Percentiles rank a stretch among this genome's conserved stretches.
Evolutionary conservation across 2,888 invertebrate species (phyloP).

Genomic region (Drosophila mimica): DNA sequence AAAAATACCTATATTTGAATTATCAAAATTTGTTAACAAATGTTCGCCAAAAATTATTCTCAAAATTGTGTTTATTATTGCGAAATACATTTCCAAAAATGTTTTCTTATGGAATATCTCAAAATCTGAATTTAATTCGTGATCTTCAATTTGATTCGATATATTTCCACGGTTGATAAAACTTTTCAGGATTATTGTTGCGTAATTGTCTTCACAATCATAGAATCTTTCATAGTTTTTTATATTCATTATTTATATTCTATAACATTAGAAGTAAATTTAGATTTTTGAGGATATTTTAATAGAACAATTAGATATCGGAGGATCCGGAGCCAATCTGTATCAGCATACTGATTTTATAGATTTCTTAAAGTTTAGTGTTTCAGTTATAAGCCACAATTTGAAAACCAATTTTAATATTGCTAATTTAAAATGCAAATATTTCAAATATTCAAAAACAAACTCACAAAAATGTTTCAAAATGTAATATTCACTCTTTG

Average conservation of each 20-base stretch:
- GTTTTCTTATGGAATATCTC: not conserved
- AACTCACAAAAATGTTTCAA: not conserved
- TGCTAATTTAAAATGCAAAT: not conserved
- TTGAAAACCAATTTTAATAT: not conserved
- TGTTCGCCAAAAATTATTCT: not conserved
- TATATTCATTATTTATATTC: not conserved
- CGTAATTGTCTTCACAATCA: not conserved
- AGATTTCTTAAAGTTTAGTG: not conserved
- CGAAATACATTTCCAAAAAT: not conserved
- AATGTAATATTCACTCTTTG: too few relatives aligned
- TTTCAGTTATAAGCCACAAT: not conserved
- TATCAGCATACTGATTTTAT: not conserved
- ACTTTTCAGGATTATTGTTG: not conserved
- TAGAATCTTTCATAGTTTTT: not conserved
- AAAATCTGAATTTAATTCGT: not conserved
- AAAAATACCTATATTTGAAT: not conserved
- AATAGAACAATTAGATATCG: not conserved
- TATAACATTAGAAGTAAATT: too few relatives aligned
- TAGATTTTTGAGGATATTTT: not conserved
- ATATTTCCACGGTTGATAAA: not conserved
- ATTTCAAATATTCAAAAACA: not conserved
- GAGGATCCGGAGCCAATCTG: not conserved
- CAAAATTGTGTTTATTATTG: not conserved
- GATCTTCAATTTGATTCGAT: not conserved
- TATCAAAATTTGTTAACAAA: not conserved